Evolutionary conservation across 2,888 invertebrate species (phyloP).

Genomic region (Rhingia campestris): DNA sequence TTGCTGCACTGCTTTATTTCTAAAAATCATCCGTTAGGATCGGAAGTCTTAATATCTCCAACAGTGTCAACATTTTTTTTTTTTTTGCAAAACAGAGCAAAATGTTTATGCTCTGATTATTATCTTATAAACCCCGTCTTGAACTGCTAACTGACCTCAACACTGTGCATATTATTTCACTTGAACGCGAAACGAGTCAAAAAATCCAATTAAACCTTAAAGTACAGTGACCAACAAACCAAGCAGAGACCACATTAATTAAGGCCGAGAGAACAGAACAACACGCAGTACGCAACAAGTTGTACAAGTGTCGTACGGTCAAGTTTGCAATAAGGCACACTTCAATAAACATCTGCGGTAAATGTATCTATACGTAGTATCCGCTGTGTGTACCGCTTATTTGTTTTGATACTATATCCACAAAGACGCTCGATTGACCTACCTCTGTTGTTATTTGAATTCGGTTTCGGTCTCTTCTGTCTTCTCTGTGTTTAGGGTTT

Average conservation of each 20-base stretch:
- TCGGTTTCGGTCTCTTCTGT: not conserved
- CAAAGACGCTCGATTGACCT: constrained; percentile 55
- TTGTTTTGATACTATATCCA: constrained; percentile 27
- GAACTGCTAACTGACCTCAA: constrained; percentile 31
- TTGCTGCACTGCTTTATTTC: too few species aligned
- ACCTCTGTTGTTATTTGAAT: constrained; percentile 49
- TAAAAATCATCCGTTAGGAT: too few species aligned
- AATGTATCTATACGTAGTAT: constrained; percentile 7
- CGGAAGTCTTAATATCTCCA: too few species aligned
- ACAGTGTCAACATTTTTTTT: too few species aligned
- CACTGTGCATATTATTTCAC: constrained; percentile 4
- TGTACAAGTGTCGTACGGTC: constrained; percentile 29
- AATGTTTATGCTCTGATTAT: too few species aligned
- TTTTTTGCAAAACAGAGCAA: too few species aligned
- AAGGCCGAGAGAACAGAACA: constrained; percentile 27
- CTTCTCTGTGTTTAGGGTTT: constrained; percentile 11
- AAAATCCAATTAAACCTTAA: constrained; percentile 57
- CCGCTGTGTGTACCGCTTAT: constrained; percentile 35
- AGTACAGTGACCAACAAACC: constrained; percentile 28
- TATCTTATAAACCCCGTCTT: not conserved
- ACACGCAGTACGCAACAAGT: constrained; percentile 34
- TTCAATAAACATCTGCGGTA: constrained; percentile 29
- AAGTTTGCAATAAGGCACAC: constrained; percentile 62
- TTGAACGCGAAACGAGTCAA: constrained; percentile 34
- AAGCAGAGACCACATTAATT: constrained; percentile 44